Percentiles rank a stretch among this genome's conserved stretches.
These are phyloP conservation scores for Dryas iulia DNA, from an alignment of 1,140 invertebrate genomes.

Conservation along the genomic window DNA sequence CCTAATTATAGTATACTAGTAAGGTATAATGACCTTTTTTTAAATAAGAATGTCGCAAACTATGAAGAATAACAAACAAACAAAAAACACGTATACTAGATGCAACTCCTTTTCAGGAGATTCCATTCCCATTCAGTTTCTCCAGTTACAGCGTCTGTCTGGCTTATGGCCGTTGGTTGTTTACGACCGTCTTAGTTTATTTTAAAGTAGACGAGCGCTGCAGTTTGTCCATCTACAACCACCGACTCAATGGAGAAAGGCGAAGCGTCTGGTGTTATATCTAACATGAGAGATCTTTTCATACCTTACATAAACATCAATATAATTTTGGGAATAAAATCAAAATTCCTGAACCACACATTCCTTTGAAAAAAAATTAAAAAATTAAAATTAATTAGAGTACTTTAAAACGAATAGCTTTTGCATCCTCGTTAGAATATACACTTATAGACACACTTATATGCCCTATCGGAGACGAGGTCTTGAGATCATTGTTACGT, in stretches of 20 bases:
- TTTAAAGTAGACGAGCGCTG: constrained; percentile 39
- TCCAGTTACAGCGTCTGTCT: constrained; percentile 41
- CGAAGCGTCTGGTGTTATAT: background rate
- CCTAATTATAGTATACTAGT: too few species aligned
- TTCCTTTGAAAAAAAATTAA: background rate
- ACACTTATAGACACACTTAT: constrained; percentile 35
- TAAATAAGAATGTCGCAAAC: too few species aligned
- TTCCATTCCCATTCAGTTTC: constrained; percentile 32
- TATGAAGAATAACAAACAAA: background rate
- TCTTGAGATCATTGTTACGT: constrained; percentile 38
- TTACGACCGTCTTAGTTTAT: constrained; percentile 43
- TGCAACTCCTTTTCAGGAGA: constrained; percentile 17
- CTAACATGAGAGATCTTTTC: background rate
- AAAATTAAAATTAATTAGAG: background rate
- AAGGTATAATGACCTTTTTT: too few species aligned
- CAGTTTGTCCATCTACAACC: constrained; percentile 38
- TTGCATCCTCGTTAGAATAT: background rate
- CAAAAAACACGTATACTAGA: background rate
- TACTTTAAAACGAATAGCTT: background rate
- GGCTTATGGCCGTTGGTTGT: constrained; percentile 40
- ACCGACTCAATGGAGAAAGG: constrained; percentile 12
- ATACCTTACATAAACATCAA: background rate
- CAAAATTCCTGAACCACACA: background rate
- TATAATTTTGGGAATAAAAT: background rate
- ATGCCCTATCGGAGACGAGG: constrained; percentile 32